phyloP scores from a whole-genome alignment of 1,140 invertebrate species.

The Helicoverpa armigera region DNA sequence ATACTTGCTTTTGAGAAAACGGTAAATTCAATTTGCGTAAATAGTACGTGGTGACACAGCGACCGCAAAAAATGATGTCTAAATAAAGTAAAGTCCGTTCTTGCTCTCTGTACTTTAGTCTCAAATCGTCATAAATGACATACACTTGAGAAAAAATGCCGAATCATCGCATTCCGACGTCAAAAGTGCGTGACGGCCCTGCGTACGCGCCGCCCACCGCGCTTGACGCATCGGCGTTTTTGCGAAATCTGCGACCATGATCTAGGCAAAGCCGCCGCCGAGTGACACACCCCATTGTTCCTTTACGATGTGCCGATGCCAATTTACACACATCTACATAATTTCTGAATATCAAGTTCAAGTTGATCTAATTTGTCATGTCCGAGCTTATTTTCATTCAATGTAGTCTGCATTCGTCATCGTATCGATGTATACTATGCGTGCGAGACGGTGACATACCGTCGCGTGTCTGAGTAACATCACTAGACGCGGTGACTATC shows the following conservation, averaged over 20 bases:
- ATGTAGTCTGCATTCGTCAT: too few species aligned
- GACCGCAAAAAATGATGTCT: neutral
- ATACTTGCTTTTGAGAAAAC: neutral
- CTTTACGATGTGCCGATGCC: slow-evolving; percentile 9
- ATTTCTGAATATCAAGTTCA: slow-evolving; percentile 11
- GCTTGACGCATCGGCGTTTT: slow-evolving; percentile 50
- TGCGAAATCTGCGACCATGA: slow-evolving; percentile 43
- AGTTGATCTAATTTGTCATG: slow-evolving; percentile 35
- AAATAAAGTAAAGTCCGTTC: neutral
- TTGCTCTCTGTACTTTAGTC: neutral
- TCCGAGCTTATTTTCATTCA: neutral
- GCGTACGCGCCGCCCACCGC: slow-evolving; percentile 32
- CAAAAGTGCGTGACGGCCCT: slow-evolving; percentile 6
- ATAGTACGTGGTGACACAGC: neutral
- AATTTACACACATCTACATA: slow-evolving; percentile 19
- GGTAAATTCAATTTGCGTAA: neutral
- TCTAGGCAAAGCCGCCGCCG: slow-evolving; percentile 53
- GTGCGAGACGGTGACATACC: too few species aligned
- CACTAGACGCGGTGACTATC: too few species aligned
- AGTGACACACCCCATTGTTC: slow-evolving; percentile 45
- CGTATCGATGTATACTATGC: too few species aligned
- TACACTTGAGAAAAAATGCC: neutral
- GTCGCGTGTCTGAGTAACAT: too few species aligned
- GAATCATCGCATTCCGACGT: neutral
- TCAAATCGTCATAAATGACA: neutral